Evolutionary conservation across 2,888 invertebrate species (phyloP), one percentile per base, ranked within the genome.

Genomic region (Eupithecia exiguata): DNA sequence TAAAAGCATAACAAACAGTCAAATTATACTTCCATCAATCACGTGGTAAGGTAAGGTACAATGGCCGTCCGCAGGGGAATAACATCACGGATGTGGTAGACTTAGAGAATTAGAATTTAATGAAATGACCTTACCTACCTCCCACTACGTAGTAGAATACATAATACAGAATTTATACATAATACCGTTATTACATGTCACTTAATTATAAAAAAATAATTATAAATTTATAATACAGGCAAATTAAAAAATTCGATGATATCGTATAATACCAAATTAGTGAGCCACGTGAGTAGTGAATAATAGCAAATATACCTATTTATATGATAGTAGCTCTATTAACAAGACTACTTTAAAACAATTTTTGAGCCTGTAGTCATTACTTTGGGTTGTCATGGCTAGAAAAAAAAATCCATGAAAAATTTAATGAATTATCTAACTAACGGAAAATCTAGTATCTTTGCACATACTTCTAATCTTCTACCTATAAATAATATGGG

Each of bases 21-120:
- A 18, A 70, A 71, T 74, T 71, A 74, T 68, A 43, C 30, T 40
- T 30, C 43, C 67, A 68, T 75, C 69, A 72, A 75, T 69, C 75
- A 71, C 30, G 16, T 49, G 63, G 43, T 25, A 53, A 53, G 49
- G 18, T n/a, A n/a, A n/a, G n/a, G 16, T 30, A 30, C 16, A 30
- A 61, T 61, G 21, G 61, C 4, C 21, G 46, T 46, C 49, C 18
- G 46, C 46, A n/a, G 49, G 49, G 49, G 49, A 53, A 53, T 53
- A 53, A 53, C 49, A 53, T n/a, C 49, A 53, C 49, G 49, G 49
- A 53, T 53, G 49, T 53, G 10, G 16, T 40, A 0, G 49, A n/a
- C n/a, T n/a, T 16, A 9, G 16, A 21, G 9, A 10, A 53, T 53
- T 53, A 53, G 49, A 21, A 53, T 53, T 53, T 53, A 10, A 4